phyloP scores from a whole-genome alignment of 2,888 invertebrate genomes.

The Drosophila kokeensis region DNA sequence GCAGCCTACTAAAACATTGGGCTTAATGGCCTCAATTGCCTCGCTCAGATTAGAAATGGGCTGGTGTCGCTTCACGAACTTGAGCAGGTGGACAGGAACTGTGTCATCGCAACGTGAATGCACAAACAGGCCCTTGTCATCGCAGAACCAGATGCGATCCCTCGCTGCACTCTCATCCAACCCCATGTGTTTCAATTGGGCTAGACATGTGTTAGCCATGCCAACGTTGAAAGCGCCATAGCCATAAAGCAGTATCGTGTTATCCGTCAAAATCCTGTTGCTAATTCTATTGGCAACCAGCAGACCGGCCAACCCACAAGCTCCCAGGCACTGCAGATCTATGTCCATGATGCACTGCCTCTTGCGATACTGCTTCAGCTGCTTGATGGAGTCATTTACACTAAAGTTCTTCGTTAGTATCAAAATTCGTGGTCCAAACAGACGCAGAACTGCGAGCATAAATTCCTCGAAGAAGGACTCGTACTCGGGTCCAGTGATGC shows the following conservation, averaged over 20 bases:
- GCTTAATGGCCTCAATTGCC: slow-evolving; percentile 43
- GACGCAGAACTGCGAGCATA: slow-evolving; percentile 36
- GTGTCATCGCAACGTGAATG: slow-evolving; percentile 9
- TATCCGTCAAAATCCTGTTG: slow-evolving; percentile 30
- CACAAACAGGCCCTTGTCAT: slow-evolving; percentile 54
- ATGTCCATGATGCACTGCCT: slow-evolving; percentile 56
- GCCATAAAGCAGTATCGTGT: slow-evolving; percentile 56
- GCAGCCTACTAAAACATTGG: slow-evolving; percentile 69
- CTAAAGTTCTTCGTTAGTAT: slow-evolving; percentile 51
- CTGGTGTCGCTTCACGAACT: slow-evolving; percentile 30
- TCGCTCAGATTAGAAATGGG: slow-evolving; percentile 32
- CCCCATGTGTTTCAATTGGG: slow-evolving; percentile 47
- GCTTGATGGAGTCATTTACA: not conserved
- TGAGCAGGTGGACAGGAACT: slow-evolving; percentile 33
- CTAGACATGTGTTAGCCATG: slow-evolving; percentile 55
- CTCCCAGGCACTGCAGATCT: slow-evolving; percentile 48
- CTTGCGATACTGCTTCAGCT: slow-evolving; percentile 30
- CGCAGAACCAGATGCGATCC: slow-evolving; percentile 62
- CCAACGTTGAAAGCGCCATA: slow-evolving; percentile 44
- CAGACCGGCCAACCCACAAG: slow-evolving; percentile 59
- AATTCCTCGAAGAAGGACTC: slow-evolving; percentile 64
- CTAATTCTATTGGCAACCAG: slow-evolving; percentile 36
- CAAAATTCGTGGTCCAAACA: slow-evolving; percentile 49
- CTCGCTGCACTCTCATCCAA: slow-evolving; percentile 45
- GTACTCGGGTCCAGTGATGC: slow-evolving; percentile 14